These are phyloP conservation scores for Arctocebus calabarensis DNA, from an alignment of 2,797 vertebrate species.

Conservation along the genomic window DNA sequence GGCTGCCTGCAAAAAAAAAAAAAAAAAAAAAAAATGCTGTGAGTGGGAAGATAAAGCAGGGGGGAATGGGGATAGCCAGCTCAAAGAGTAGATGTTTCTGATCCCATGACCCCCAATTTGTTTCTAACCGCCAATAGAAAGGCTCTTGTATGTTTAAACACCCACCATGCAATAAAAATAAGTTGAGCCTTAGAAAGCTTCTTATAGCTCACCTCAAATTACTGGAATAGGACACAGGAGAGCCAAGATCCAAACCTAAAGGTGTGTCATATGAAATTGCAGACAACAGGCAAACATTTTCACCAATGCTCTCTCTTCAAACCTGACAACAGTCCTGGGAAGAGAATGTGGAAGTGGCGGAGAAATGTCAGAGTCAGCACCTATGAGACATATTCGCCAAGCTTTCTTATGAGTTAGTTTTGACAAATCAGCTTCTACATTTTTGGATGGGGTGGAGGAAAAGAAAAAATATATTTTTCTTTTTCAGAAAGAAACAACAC, in stretches of 20 bases:
- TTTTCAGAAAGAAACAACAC: no score
- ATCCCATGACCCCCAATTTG: background rate
- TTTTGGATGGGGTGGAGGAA: background rate
- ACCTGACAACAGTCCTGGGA: background rate
- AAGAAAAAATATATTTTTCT: background rate
- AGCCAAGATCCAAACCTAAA: background rate
- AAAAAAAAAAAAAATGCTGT: background rate
- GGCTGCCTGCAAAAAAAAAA: background rate
- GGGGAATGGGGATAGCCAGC: accelerated
- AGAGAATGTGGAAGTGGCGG: background rate
- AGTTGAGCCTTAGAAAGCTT: background rate
- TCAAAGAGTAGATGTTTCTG: background rate
- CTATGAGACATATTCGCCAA: background rate
- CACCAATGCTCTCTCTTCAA: background rate
- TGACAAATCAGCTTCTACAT: background rate
- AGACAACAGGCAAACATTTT: background rate
- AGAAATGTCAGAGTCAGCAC: background rate
- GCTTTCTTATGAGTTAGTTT: background rate
- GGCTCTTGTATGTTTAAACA: background rate
- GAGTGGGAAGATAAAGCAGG: background rate
- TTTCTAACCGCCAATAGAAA: background rate
- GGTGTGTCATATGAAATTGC: background rate
- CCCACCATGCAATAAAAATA: background rate
- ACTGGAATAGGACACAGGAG: background rate
- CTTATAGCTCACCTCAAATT: background rate